These are phyloP conservation scores for Malurus splendens DNA, from an alignment of 2,797 vertebrate species.

Conservation along the genomic window DNA sequence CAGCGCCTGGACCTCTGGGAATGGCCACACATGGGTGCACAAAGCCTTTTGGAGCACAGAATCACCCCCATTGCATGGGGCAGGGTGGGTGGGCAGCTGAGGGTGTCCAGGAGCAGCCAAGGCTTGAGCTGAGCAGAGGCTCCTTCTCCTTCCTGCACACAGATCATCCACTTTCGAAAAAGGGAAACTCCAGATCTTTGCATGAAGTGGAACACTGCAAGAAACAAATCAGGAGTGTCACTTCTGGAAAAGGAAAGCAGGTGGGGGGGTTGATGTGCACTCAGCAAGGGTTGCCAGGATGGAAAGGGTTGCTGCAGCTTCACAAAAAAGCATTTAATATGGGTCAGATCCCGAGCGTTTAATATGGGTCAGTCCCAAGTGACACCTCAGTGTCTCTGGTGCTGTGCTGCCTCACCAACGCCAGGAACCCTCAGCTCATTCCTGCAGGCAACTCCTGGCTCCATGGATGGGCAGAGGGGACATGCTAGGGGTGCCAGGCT, in stretches of 20 bases:
- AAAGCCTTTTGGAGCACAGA: background rate
- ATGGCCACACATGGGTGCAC: background rate
- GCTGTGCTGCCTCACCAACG: background rate
- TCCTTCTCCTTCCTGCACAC: background rate
- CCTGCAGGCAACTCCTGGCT: background rate
- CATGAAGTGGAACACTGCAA: background rate
- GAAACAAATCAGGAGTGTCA: background rate
- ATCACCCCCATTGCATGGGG: accelerated
- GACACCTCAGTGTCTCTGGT: background rate
- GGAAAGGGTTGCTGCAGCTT: background rate
- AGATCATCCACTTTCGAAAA: background rate
- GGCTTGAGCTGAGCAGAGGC: background rate
- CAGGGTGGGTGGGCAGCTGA: background rate
- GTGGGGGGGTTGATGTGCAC: background rate
- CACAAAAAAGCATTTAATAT: background rate
- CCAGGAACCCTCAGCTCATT: background rate
- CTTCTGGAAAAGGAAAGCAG: background rate
- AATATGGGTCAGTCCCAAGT: background rate
- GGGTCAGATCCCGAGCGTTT: background rate
- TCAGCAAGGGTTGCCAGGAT: background rate
- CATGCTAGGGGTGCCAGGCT: background rate
- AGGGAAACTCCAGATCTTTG: background rate
- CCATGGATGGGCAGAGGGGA: background rate
- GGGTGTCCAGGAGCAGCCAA: background rate
- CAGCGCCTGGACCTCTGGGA: background rate